phyloP scores from a whole-genome alignment of 2,113 vertebrate species.

The Dasyornis broadbenti region DNA sequence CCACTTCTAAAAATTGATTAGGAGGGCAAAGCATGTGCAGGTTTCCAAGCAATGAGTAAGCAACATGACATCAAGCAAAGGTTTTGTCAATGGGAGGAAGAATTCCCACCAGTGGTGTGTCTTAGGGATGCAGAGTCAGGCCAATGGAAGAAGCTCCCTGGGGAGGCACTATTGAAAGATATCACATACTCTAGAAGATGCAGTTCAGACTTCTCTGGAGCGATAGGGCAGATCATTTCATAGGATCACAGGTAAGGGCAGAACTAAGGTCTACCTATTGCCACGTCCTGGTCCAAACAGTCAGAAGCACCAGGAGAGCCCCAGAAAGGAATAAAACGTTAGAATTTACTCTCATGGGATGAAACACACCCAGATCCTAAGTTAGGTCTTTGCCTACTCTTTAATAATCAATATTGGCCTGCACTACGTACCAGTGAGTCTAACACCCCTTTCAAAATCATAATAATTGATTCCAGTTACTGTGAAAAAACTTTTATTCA shows the following conservation, averaged over 20 bases:
- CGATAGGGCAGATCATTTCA: neutral
- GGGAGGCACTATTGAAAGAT: neutral
- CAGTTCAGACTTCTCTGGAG: neutral
- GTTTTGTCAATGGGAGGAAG: neutral
- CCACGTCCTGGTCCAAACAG: neutral
- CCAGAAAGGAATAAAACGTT: neutral
- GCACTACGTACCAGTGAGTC: neutral
- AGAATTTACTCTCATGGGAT: neutral
- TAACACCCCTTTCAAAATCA: neutral
- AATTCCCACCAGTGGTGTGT: neutral
- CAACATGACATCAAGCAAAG: constrained; percentile 25
- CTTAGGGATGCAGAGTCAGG: neutral
- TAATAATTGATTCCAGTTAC: neutral
- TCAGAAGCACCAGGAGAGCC: neutral
- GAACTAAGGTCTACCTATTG: neutral
- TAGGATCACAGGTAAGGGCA: neutral
- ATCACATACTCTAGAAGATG: neutral
- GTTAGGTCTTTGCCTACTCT: neutral
- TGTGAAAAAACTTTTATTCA: neutral
- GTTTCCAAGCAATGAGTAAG: constrained; percentile 53
- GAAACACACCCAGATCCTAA: neutral
- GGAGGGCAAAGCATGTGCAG: neutral
- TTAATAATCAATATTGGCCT: neutral
- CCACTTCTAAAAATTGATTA: constrained; percentile 49
- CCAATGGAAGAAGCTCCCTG: neutral